Base-by-base conservation (phyloP, 2,113 vertebrate genomes). In the Periophthalmus modestus region DNA sequence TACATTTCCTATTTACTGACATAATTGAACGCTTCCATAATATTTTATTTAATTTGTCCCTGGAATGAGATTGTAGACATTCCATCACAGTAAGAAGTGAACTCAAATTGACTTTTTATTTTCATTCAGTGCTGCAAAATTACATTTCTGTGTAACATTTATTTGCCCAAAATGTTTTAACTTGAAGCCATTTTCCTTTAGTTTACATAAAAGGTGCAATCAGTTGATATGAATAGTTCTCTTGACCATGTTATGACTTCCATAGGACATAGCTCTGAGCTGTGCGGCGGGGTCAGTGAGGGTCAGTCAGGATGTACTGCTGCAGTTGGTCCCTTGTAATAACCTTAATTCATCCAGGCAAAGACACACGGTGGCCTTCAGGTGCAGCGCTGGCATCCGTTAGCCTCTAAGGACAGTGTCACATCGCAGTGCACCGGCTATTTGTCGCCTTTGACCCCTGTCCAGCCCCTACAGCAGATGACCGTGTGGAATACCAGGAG, bases 361-460 rank as follows among this genome's bases (percentile, higher is more conserved):
- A 81, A 80, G 75, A 52, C 77, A 18, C 68, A 43, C 12, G 19
- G 59, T 13, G 36, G 61, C 73, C 59, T 72, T 59, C 68, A 73
- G 71, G 65, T 83, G 70, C 66, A 74, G 48, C 78, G 47, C 39
- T 52, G 39, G n/a, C 72, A 71, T 68, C 68, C 63, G 77, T 65
- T 72, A 23, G 24, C 65, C 63, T 77, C 68, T 11, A 70, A 80
- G 78, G 73, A 77, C 73, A 14, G 59, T 65, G 61, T 77, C 78
- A 70, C 71, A 68, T 80, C 61, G 66, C 62, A 47, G 63, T 50
- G 71, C 39, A 16, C 67, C 69, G 71, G 47, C 24, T 63, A 79
- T 84, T 71, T 3, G n/a, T 88, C 78, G 87, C 81, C 84, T 84
- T 73, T 86, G 77, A 76, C 78, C 76, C 74, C 66, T 74, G 69